Evolutionary conservation across 2,888 invertebrate species (phyloP).

Genomic region (Linyphia triangularis): DNA sequence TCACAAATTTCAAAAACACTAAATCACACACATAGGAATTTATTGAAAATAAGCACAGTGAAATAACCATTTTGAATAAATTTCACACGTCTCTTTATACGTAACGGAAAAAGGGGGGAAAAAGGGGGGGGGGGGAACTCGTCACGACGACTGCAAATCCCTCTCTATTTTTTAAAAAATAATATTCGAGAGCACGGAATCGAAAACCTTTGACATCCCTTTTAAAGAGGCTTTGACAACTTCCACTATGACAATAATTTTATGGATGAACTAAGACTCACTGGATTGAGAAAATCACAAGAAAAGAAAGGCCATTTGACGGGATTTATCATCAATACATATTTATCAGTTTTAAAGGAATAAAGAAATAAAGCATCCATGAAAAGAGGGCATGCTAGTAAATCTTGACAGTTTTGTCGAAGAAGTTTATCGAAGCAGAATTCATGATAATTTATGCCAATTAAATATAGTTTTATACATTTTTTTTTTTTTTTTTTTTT

Average conservation of each 20-base stretch:
- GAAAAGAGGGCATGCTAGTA: no score
- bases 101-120: background rate
- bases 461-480: background rate
- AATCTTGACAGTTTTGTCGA: background rate
- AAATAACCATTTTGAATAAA: background rate
- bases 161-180: background rate
- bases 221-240: background rate
- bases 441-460: background rate
- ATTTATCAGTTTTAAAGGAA: background rate
- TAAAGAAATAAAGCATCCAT: background rate
- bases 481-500: background rate
- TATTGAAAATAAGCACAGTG: background rate
- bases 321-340: background rate
- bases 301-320: background rate
- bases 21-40: background rate
- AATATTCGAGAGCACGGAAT: background rate
- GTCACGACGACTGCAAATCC: background rate
- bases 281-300: background rate
- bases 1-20: no score
- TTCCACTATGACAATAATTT: background rate
- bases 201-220: background rate
- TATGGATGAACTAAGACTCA: constrained; percentile 3
- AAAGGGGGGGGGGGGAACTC: no score
- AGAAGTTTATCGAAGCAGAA: background rate
- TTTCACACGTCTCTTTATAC: background rate